Conservation (phyloP, 53 echinoderm and acorn worm genomes). For the Antedon mediterranea region DNA sequence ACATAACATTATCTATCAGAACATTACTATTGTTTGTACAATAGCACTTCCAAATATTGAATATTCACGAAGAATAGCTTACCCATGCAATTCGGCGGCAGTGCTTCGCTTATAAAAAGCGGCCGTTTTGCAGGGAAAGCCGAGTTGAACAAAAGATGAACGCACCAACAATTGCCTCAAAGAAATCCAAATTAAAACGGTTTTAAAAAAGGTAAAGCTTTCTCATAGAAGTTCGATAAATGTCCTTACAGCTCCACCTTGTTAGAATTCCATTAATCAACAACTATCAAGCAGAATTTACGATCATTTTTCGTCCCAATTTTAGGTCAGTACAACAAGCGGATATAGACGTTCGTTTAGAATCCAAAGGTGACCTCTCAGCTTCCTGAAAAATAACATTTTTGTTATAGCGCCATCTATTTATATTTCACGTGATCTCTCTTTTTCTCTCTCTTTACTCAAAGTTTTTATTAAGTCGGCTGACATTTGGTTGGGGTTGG, state of each 20-base stretch:
- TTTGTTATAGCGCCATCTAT: background rate
- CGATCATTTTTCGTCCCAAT: background rate
- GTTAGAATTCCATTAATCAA: background rate
- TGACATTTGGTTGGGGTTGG: no score
- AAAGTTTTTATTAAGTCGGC: no score
- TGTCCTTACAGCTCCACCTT: background rate
- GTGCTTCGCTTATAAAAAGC: background rate
- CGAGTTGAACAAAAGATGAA: background rate
- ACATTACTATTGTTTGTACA: background rate
- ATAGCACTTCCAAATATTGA: background rate
- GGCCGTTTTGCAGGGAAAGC: background rate
- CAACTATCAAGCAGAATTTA: background rate
- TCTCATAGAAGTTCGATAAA: background rate
- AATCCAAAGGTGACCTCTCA: background rate
- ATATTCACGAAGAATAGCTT: background rate
- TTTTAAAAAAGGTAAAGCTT: background rate
- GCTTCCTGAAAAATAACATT: background rate
- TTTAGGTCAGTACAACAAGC: background rate
- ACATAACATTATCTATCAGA: background rate
- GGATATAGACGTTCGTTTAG: background rate
- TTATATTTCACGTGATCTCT: background rate
- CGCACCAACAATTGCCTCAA: background rate
- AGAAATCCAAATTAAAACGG: background rate
- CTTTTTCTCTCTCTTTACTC: no score
- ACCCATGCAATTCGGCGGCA: background rate